These are phyloP conservation scores for Dicrostonyx torquatus DNA, from an alignment of 2,797 vertebrate genomes.

Conservation along the genomic window DNA sequence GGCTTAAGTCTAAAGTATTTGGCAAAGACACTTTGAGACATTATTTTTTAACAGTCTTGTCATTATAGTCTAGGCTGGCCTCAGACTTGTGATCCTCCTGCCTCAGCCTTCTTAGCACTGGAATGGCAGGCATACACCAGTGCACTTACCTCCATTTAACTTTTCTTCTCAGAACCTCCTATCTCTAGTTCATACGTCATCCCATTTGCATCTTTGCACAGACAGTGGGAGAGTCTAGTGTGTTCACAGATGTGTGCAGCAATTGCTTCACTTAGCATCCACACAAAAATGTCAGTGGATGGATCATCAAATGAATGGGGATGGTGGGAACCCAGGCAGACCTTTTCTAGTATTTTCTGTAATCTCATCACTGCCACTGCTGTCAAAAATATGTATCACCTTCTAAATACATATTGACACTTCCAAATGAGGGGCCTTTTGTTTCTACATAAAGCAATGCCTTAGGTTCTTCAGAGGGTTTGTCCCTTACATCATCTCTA, in stretches of 20 bases:
- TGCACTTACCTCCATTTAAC: background rate
- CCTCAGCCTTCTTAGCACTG: background rate
- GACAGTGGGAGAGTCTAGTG: background rate
- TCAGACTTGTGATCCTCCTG: background rate
- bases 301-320: background rate
- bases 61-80: background rate
- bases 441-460: background rate
- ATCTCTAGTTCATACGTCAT: background rate
- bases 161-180: background rate
- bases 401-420: background rate
- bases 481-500: slow-evolving; percentile 28
- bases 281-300: background rate
- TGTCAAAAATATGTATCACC: background rate
- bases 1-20: slow-evolving; percentile 50
- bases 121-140: no score
- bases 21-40: slow-evolving; percentile 42
- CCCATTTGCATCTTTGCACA: background rate
- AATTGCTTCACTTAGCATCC: no score
- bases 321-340: background rate
- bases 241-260: background rate
- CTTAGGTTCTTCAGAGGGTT: background rate
- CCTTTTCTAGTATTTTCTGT: background rate
- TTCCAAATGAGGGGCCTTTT: background rate
- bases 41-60: background rate
- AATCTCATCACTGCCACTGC: background rate